Percentiles rank a stretch among this genome's conserved stretches.
Evolutionary conservation across 2,888 invertebrate species (phyloP).

Genomic region (Coenonympha glycerion): DNA sequence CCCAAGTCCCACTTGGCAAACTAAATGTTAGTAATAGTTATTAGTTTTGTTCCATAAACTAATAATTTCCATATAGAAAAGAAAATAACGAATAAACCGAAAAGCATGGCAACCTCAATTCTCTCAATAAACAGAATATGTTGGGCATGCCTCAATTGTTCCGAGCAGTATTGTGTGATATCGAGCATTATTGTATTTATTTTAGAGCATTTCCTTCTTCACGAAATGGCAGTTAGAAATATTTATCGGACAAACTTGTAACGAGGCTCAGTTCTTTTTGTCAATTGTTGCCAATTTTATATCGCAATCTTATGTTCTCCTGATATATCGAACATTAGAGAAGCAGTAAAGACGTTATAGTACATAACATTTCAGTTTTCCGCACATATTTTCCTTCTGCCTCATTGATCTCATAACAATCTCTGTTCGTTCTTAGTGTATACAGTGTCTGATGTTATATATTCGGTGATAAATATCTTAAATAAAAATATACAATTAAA

Average conservation of each 20-base stretch:
- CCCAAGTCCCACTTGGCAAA: too few relatives aligned
- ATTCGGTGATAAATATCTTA: too few relatives aligned
- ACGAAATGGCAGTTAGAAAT: constrained; percentile 70
- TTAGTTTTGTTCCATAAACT: too few relatives aligned
- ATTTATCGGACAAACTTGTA: constrained; percentile 73
- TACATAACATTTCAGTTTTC: constrained; percentile 39
- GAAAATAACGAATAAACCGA: constrained; percentile 30
- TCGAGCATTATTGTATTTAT: constrained; percentile 68
- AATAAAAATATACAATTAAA: too few relatives aligned
- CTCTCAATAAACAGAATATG: constrained; percentile 67
- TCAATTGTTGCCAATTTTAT: constrained; percentile 62
- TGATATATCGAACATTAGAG: constrained; percentile 51
- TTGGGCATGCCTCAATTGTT: constrained; percentile 64
- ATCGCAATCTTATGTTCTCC: constrained; percentile 41
- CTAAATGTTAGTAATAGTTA: too few relatives aligned
- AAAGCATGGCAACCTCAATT: constrained; percentile 57
- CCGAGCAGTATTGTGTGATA: constrained; percentile 64
- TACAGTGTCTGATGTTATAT: too few relatives aligned
- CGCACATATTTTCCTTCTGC: constrained; percentile 15
- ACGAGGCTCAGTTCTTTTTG: constrained; percentile 66
- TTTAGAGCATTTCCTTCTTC: constrained; percentile 73
- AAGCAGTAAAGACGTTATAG: constrained; percentile 48
- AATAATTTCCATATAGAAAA: neutral
- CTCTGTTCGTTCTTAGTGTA: neutral
- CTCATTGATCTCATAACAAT: constrained; percentile 17